Percentiles rank a stretch among this genome's conserved stretches.
Conservation (phyloP, 2,888 invertebrate species). For the Lepidonotus clava region DNA sequence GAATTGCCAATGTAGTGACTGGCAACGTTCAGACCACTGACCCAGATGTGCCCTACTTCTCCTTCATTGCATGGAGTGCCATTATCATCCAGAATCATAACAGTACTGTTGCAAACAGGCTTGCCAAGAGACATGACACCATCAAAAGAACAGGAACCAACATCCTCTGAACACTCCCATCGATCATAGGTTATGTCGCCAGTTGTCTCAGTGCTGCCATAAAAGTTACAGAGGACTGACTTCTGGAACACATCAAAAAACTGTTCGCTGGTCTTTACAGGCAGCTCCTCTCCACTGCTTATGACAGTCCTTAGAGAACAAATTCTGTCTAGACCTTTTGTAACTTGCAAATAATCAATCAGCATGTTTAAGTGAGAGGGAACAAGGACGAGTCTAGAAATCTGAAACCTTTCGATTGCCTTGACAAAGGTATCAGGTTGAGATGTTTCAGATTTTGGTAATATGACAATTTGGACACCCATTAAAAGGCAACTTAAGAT, state of each 20-base stretch:
- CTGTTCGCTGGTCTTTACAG: neutral
- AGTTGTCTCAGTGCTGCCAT: slow-evolving; percentile 95
- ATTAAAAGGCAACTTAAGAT: slow-evolving; percentile 92
- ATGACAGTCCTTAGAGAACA: slow-evolving; percentile 35
- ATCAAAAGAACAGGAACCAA: slow-evolving; percentile 72
- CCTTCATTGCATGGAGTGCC: slow-evolving; percentile 87
- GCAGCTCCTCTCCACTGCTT: slow-evolving; percentile 56
- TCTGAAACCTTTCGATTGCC: slow-evolving; percentile 85
- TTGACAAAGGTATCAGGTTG: slow-evolving; percentile 89
- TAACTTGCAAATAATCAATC: neutral
- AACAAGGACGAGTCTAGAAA: slow-evolving; percentile 84
- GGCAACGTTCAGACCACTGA: slow-evolving; percentile 90
- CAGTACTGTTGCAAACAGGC: slow-evolving; percentile 89
- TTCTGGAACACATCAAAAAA: slow-evolving; percentile 81
- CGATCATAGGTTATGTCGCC: slow-evolving; percentile 92
- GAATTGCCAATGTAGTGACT: slow-evolving; percentile 84
- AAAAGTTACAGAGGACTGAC: slow-evolving; percentile 90
- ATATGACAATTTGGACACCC: slow-evolving; percentile 86
- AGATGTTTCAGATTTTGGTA: slow-evolving; percentile 87
- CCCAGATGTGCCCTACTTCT: slow-evolving; percentile 90
- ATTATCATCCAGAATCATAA: slow-evolving; percentile 89
- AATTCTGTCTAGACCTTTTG: neutral
- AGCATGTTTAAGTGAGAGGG: slow-evolving; percentile 86
- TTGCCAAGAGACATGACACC: slow-evolving; percentile 91
- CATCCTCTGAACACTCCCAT: slow-evolving; percentile 82